Evolutionary conservation across 2,113 vertebrate genomes (phyloP).

Genomic region (Anhinga anhinga): DNA sequence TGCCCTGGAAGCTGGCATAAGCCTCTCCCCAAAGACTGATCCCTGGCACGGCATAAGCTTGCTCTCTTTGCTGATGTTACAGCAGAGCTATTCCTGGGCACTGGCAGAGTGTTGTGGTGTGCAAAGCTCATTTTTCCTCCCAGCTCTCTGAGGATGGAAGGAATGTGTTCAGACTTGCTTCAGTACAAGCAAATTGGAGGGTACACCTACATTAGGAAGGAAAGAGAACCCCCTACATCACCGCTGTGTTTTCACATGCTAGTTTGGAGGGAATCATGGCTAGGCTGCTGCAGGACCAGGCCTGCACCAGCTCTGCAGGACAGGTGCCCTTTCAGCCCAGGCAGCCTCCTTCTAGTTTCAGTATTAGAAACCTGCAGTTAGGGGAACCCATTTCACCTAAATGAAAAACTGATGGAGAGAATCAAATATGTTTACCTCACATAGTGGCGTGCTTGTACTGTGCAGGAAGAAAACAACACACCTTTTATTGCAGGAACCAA

Average conservation of each 20-base stretch:
- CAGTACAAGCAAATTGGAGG: not conserved
- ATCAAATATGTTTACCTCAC: not conserved
- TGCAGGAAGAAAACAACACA: not conserved
- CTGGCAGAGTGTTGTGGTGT: not conserved
- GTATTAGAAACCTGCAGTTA: not conserved
- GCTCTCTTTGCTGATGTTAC: not conserved
- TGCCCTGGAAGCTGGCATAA: not conserved
- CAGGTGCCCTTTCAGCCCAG: not conserved
- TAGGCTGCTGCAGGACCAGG: not conserved
- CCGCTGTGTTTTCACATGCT: not conserved
- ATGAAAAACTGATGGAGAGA: not conserved
- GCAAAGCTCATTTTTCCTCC: not conserved
- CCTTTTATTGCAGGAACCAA: not conserved
- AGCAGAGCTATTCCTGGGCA: not conserved
- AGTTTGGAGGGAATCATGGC: fast-evolving
- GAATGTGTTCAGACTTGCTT: not conserved
- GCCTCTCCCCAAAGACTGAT: fast-evolving
- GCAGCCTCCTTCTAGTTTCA: not conserved
- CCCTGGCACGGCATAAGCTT: not conserved
- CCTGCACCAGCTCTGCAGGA: fast-evolving
- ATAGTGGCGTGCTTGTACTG: not conserved
- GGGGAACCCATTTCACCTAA: not conserved
- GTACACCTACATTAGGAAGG: fast-evolving
- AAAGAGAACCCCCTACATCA: not conserved
- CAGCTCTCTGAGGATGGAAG: not conserved